Evolutionary conservation across 2,888 invertebrate species (phyloP).

Genomic region (Scaptomyza polygonia): DNA sequence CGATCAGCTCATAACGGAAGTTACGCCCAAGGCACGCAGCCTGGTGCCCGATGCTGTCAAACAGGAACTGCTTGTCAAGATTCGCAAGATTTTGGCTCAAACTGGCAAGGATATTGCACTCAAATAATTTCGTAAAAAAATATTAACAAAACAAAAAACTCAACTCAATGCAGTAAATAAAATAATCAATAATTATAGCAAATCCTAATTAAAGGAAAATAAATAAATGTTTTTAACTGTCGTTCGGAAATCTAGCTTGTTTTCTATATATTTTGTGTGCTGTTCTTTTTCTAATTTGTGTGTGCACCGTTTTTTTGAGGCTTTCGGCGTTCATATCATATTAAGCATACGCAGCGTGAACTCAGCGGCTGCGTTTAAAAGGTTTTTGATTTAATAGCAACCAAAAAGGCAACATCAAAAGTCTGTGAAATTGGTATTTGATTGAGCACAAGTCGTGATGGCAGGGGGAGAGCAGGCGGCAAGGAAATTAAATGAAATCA

Average conservation of each 20-base stretch:
- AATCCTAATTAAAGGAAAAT: too few relatives aligned
- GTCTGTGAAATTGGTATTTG: conserved; percentile 1
- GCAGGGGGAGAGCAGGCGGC: not conserved
- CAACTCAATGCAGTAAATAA: too few relatives aligned
- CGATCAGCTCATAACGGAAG: conserved; percentile 92
- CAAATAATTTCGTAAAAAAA: not conserved
- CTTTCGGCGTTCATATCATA: conserved; percentile 13
- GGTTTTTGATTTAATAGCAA: not conserved
- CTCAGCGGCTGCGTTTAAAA: not conserved
- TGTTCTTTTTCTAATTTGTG: too few relatives aligned
- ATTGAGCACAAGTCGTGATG: not conserved
- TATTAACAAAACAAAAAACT: too few relatives aligned
- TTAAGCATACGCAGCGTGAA: conserved; percentile 39
- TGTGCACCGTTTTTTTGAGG: not conserved
- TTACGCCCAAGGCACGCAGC: conserved; percentile 94
- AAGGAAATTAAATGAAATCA: not conserved
- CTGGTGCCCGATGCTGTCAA: conserved; percentile 96
- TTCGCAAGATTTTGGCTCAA: conserved; percentile 90
- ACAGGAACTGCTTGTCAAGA: conserved; percentile 94
- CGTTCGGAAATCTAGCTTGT: too few relatives aligned
- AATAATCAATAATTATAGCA: too few relatives aligned
- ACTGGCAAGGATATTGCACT: not conserved
- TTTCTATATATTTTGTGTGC: too few relatives aligned
- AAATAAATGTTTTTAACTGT: too few relatives aligned
- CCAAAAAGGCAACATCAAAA: not conserved